Conservation (phyloP, 2,797 vertebrate species). For the Onychomys torridus region DNA sequence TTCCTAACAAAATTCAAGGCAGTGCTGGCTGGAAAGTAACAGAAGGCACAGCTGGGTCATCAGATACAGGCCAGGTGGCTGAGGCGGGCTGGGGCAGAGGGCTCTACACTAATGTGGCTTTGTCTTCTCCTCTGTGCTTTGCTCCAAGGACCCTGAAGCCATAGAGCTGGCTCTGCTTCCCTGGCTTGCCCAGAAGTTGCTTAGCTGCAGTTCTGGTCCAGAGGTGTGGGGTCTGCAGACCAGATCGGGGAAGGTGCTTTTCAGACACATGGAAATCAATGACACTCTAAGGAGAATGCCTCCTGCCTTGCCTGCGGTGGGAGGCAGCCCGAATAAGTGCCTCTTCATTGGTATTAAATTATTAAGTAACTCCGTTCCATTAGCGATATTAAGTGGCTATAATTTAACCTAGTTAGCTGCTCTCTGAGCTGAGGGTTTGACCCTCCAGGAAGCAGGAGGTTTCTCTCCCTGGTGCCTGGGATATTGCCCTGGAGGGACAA, state of each 20-base stretch:
- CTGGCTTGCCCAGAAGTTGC: not conserved
- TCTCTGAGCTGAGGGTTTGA: slow-evolving; percentile 23
- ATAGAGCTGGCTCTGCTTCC: not conserved
- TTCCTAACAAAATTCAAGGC: not conserved
- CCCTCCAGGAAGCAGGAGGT: not conserved
- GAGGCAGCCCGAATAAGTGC: not conserved
- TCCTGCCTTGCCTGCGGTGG: not conserved
- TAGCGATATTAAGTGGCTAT: slow-evolving; percentile 79
- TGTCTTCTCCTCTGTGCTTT: not conserved
- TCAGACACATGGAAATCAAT: slow-evolving; percentile 38
- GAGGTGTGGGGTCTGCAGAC: not conserved
- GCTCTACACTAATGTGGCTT: not conserved
- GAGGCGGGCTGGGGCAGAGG: not conserved
- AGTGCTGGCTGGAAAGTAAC: not conserved
- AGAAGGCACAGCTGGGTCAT: not conserved
- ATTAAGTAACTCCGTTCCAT: slow-evolving; percentile 75
- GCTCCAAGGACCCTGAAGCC: not conserved
- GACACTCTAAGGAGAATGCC: not conserved
- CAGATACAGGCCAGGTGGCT: not conserved
- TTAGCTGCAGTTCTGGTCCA: not conserved
- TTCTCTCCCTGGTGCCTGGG: not conserved
- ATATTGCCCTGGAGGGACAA: not conserved
- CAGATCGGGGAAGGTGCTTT: slow-evolving; percentile 3
- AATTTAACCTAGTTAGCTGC: slow-evolving; percentile 70
- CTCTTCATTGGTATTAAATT: slow-evolving; percentile 69